These are phyloP conservation scores for Myotis davidii DNA, from an alignment of 2,113 vertebrate species.

Conservation along the genomic window DNA sequence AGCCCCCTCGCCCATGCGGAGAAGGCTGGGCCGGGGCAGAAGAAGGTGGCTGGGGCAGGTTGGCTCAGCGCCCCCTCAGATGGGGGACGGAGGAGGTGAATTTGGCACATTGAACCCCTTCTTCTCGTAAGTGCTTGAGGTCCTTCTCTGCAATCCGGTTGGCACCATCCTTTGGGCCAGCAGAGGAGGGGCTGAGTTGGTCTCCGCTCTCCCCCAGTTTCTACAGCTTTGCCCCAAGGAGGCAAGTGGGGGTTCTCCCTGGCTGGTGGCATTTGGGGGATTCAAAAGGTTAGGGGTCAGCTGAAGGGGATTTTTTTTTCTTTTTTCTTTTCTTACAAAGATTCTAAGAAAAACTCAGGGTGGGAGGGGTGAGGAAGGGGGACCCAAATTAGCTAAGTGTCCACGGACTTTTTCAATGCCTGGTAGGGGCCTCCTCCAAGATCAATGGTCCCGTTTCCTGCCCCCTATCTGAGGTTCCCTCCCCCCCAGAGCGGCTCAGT, in stretches of 20 bases:
- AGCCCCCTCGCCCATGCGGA: slow-evolving; percentile 35
- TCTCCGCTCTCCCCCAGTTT: background rate
- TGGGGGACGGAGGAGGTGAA: slow-evolving; percentile 64
- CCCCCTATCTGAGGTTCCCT: slow-evolving; percentile 45
- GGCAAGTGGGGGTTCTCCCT: slow-evolving; percentile 66
- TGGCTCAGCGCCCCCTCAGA: slow-evolving; percentile 76
- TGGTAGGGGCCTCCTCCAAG: slow-evolving; percentile 53
- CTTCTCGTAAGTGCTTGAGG: slow-evolving; percentile 69
- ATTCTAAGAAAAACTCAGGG: slow-evolving; percentile 78
- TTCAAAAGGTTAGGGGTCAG: slow-evolving; percentile 60
- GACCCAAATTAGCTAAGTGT: slow-evolving; percentile 60
- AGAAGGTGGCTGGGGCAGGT: slow-evolving; percentile 59
- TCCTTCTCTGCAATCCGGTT: slow-evolving; percentile 39
- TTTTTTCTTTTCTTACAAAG: slow-evolving; percentile 75
- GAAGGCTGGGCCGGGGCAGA: slow-evolving; percentile 56
- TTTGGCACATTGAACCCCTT: slow-evolving; percentile 77
- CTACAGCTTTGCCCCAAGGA: slow-evolving; percentile 46
- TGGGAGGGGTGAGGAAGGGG: slow-evolving; percentile 57
- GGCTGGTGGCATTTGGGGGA: slow-evolving; percentile 74
- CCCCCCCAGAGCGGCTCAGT: slow-evolving; percentile 75
- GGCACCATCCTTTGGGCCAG: background rate
- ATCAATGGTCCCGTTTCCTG: background rate
- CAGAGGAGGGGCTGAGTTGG: background rate
- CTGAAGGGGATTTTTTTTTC: slow-evolving; percentile 56
- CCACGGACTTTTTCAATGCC: slow-evolving; percentile 47